Evolutionary conservation across 2,888 invertebrate genomes (phyloP).

Genomic region (Escarpia spicata): DNA sequence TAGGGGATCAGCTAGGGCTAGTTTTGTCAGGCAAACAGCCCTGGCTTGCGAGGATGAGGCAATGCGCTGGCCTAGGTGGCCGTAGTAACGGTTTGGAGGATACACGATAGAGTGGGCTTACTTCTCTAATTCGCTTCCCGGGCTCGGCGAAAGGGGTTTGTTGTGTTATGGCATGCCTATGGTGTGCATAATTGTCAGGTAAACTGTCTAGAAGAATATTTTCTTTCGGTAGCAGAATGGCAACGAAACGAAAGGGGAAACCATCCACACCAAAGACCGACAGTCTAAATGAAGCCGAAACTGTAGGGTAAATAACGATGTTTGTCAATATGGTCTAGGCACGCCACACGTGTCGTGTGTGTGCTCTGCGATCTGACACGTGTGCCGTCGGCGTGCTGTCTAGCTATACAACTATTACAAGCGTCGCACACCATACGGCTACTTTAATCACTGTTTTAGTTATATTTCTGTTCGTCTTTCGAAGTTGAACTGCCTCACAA

Average conservation of each 20-base stretch:
- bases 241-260: neutral
- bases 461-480: neutral
- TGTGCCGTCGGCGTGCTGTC: neutral
- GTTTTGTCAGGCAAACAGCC: too few species aligned
- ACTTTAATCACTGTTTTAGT: neutral
- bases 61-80: neutral
- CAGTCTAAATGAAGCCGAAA: neutral
- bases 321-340: neutral
- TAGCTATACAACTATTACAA: neutral
- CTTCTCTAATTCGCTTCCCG: neutral
- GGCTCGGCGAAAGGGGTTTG: neutral
- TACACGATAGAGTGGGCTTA: neutral
- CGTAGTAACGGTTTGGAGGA: neutral
- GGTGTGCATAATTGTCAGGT: neutral
- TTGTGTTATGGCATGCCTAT: neutral
- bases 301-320: neutral
- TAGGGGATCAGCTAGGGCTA: too few species aligned
- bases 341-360: neutral
- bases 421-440: neutral
- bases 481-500: neutral
- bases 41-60: too few species aligned
- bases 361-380: neutral
- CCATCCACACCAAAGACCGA: neutral
- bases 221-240: neutral
- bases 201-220: neutral